Conservation (phyloP, 2,888 invertebrate genomes). For the Platycnemis pennipes region DNA sequence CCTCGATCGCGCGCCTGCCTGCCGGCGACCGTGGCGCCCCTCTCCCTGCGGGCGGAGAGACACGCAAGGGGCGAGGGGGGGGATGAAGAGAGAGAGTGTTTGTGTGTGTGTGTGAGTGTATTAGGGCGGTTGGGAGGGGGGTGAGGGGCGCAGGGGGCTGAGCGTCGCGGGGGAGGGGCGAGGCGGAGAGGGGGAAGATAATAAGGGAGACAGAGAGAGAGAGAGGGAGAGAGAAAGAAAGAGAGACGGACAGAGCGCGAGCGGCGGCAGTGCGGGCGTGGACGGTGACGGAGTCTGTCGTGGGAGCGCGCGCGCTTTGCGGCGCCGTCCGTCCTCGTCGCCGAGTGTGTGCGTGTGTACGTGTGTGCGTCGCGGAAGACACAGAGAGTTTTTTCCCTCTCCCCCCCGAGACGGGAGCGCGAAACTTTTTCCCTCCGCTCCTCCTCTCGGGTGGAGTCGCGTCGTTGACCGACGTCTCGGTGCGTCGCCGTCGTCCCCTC, state of each 20-base stretch:
- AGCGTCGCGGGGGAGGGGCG: constrained; percentile 8
- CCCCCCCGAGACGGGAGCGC: neutral
- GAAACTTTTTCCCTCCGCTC: neutral
- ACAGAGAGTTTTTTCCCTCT: too few species aligned
- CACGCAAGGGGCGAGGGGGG: neutral
- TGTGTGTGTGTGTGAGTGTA: neutral
- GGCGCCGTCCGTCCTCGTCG: constrained; percentile 75
- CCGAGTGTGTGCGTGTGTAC: constrained; percentile 79
- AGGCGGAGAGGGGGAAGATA: constrained; percentile 75
- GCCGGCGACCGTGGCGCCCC: constrained; percentile 64
- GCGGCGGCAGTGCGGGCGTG: constrained; percentile 77
- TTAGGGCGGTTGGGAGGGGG: neutral
- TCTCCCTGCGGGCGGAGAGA: constrained; percentile 54
- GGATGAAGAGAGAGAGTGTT: neutral
- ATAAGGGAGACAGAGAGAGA: constrained; percentile 54
- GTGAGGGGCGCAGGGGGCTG: neutral
- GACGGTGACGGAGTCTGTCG: constrained; percentile 76
- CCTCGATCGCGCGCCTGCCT: constrained; percentile 30
- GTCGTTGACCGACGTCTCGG: too few species aligned
- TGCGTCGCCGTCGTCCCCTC: constrained; percentile 75
- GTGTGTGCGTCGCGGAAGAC: constrained; percentile 80
- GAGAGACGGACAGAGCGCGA: constrained; percentile 71
- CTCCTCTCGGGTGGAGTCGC: neutral
- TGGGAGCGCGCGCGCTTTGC: too few species aligned
- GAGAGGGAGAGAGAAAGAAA: constrained; percentile 70